Percentiles rank a stretch among this genome's conserved stretches.
These are phyloP conservation scores for Plagodis pulveraria DNA, from an alignment of 2,888 invertebrate genomes.

Conservation along the genomic window DNA sequence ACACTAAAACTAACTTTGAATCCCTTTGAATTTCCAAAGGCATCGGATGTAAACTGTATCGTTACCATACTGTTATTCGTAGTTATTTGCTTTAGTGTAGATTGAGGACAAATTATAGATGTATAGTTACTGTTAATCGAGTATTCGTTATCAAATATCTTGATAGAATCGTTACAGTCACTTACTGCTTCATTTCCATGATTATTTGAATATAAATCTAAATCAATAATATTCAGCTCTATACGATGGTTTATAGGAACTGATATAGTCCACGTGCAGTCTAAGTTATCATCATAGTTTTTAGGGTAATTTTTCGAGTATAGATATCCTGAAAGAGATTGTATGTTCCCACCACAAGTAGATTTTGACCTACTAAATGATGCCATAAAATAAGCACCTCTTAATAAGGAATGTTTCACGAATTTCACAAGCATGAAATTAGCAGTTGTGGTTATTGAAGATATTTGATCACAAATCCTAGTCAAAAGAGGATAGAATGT, in stretches of 20 bases:
- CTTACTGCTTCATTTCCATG: conserved; percentile 60
- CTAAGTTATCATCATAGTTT: conserved; percentile 89
- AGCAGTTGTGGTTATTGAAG: conserved; percentile 85
- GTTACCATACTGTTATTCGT: conserved; percentile 87
- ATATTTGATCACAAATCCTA: conserved; percentile 85
- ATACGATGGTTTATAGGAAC: conserved; percentile 89
- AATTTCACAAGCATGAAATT: conserved; percentile 90
- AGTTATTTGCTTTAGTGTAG: conserved; percentile 59
- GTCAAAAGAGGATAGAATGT: conserved; percentile 82
- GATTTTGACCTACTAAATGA: conserved; percentile 53
- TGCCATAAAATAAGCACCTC: conserved; percentile 87
- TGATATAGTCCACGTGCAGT: conserved; percentile 92
- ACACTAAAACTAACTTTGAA: conserved; percentile 89
- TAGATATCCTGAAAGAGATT: conserved; percentile 86
- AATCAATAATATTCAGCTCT: conserved; percentile 87
- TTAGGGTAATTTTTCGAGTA: conserved; percentile 93
- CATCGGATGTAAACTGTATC: conserved; percentile 87
- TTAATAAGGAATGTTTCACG: conserved; percentile 79
- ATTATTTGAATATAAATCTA: conserved; percentile 81
- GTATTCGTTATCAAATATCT: conserved; percentile 63
- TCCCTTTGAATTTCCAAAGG: conserved; percentile 87
- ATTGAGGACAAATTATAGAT: conserved; percentile 74
- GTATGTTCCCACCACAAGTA: conserved; percentile 91
- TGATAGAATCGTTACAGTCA: conserved; percentile 57
- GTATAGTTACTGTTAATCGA: conserved; percentile 69